These are phyloP conservation scores for Epizoanthus scotinus DNA, from an alignment of 92 coral and sea anemone species.

Conservation along the genomic window DNA sequence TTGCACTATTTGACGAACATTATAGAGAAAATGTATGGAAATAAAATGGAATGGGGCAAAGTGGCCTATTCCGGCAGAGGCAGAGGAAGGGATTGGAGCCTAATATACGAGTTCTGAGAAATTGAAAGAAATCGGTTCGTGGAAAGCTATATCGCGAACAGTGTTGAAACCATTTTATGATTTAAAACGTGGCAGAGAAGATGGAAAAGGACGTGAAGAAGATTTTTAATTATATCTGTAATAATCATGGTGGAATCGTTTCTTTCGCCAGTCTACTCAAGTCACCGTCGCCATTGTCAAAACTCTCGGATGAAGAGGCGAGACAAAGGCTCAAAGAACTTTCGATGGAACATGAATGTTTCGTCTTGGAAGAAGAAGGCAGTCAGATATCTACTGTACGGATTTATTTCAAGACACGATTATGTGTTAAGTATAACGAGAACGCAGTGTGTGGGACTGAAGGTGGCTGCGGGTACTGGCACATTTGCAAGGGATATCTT, in stretches of 20 bases:
- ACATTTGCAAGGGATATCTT: slow-evolving; percentile 55
- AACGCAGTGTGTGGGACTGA: neutral
- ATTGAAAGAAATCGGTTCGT: too few species aligned
- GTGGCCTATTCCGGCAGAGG: too few species aligned
- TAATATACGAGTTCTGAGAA: neutral
- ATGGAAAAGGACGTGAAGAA: slow-evolving; percentile 36
- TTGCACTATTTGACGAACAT: too few species aligned
- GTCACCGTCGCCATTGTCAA: slow-evolving; percentile 22
- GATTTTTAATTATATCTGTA: slow-evolving; percentile 30
- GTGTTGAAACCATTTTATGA: neutral
- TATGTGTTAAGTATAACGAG: slow-evolving; percentile 15
- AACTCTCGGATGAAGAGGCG: neutral
- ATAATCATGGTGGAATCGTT: neutral
- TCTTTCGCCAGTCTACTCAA: neutral
- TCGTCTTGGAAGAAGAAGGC: slow-evolving; percentile 6
- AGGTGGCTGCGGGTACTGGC: slow-evolving; percentile 51
- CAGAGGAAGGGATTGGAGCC: neutral
- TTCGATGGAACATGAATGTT: neutral
- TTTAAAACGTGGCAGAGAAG: neutral
- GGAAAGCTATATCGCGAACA: neutral
- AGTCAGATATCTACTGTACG: neutral
- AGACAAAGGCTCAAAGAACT: neutral
- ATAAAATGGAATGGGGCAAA: too few species aligned
- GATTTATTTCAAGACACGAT: slow-evolving; percentile 25
- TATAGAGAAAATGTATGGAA: too few species aligned